Conservation (phyloP, 30 jellyfish, hydroid and myxozoan species). For the Aurelia sp. region DNA sequence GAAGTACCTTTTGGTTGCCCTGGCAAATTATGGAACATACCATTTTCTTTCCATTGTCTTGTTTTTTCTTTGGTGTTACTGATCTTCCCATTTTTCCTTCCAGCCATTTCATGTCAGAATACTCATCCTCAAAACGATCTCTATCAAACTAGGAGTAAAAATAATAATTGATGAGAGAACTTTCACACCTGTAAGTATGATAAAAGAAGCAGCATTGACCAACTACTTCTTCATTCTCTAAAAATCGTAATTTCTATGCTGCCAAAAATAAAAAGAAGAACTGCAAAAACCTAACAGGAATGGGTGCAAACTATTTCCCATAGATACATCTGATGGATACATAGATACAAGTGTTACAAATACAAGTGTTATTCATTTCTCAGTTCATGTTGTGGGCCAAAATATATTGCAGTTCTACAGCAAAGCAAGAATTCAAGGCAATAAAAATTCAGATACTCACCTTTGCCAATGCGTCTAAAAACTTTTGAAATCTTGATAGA, state of each 20-base stretch:
- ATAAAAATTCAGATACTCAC: conserved; percentile 13
- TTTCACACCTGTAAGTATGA: background rate
- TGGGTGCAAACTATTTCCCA: too few relatives aligned
- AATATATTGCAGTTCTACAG: too few relatives aligned
- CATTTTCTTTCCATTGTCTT: conserved; percentile 8
- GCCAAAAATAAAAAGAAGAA: too few relatives aligned
- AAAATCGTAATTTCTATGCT: too few relatives aligned
- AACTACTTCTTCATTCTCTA: background rate
- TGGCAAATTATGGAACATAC: background rate
- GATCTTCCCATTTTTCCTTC: conserved; percentile 75
- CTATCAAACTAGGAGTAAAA: conserved; percentile 60
- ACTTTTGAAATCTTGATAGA: conserved; percentile 65
- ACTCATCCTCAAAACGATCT: conserved; percentile 80
- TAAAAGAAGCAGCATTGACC: background rate
- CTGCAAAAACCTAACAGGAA: too few relatives aligned
- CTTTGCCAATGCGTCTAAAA: conserved; percentile 67
- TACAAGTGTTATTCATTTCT: too few relatives aligned
- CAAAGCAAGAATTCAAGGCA: background rate
- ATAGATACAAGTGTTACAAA: too few relatives aligned
- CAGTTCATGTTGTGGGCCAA: too few relatives aligned
- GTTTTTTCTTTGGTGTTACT: conserved; percentile 22
- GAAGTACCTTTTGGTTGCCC: too few relatives aligned
- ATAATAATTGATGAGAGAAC: background rate
- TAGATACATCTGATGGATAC: too few relatives aligned
- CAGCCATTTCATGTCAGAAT: conserved; percentile 87